These are phyloP conservation scores for Acleris literana DNA, from an alignment of 2,888 invertebrate species.

Conservation along the genomic window DNA sequence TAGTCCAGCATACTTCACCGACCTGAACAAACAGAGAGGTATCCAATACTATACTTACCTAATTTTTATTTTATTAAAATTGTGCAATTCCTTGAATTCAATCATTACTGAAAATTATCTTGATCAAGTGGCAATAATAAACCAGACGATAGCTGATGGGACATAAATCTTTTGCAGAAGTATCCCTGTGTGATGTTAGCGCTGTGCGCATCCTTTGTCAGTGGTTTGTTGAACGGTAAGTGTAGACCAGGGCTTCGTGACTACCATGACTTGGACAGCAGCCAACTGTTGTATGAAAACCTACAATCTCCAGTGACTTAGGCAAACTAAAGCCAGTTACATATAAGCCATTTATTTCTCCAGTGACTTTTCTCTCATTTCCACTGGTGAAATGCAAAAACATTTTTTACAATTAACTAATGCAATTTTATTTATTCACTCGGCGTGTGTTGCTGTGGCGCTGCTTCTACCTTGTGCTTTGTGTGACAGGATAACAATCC, in stretches of 20 bases:
- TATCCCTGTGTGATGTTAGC: conserved; percentile 87
- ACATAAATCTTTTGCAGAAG: conserved; percentile 92
- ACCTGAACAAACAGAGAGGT: conserved; percentile 84
- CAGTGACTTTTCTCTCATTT: conserved; percentile 46
- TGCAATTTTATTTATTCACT: conserved; percentile 82
- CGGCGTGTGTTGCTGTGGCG: conserved; percentile 84
- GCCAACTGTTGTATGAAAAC: conserved; percentile 55
- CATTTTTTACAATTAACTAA: conserved; percentile 73
- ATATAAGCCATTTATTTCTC: conserved; percentile 70
- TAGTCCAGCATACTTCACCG: conserved; percentile 84
- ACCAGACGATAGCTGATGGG: conserved; percentile 85
- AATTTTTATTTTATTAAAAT: conserved; percentile 57
- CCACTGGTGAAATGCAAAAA: conserved; percentile 67
- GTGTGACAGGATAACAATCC: conserved; percentile 84
- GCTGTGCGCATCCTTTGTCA: conserved; percentile 86
- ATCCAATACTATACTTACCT: conserved; percentile 80
- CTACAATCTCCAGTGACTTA: conserved; percentile 63
- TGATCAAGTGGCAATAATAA: conserved; percentile 52
- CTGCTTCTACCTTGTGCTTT: conserved; percentile 85
- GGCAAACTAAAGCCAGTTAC: conserved; percentile 60
- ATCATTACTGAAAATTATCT: conserved; percentile 33
- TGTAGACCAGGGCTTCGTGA: conserved; percentile 81
- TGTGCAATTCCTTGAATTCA: conserved; percentile 48
- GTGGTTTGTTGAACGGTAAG: conserved; percentile 86
- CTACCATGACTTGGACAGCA: conserved; percentile 65